Conservation (phyloP, 2,113 vertebrate species). For the Deroptyus accipitrinus region DNA sequence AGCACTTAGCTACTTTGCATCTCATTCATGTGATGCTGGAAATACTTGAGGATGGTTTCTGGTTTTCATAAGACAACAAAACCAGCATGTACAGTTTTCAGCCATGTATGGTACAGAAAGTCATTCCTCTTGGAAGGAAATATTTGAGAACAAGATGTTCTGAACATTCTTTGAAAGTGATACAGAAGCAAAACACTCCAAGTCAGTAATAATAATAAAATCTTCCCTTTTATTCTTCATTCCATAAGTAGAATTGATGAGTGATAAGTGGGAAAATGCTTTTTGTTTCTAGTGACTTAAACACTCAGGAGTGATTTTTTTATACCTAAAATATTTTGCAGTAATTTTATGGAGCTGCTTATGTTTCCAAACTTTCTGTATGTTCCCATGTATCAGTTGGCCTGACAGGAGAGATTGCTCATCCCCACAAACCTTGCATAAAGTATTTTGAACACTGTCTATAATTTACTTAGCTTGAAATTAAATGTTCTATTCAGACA, state of each 20-base stretch:
- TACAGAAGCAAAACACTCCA: constrained; percentile 37
- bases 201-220: constrained; percentile 28
- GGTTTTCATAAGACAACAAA: neutral
- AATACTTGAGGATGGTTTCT: neutral
- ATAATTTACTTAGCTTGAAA: neutral
- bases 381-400: neutral
- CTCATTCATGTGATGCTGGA: neutral
- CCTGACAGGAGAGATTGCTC: neutral
- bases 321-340: neutral
- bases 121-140: constrained; percentile 35
- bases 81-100: neutral
- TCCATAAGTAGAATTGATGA: constrained; percentile 12
- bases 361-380: neutral
- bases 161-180: constrained; percentile 45
- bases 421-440: neutral
- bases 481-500: neutral
- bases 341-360: neutral
- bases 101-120: constrained; percentile 2
- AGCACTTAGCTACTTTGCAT: neutral
- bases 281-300: neutral
- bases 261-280: neutral
- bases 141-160: constrained; percentile 49
- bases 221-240: neutral
- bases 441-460: neutral
- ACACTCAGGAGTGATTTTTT: neutral